These are phyloP conservation scores for Hirtodrosophila duncani DNA, from an alignment of 2,888 invertebrate genomes.

Conservation along the genomic window DNA sequence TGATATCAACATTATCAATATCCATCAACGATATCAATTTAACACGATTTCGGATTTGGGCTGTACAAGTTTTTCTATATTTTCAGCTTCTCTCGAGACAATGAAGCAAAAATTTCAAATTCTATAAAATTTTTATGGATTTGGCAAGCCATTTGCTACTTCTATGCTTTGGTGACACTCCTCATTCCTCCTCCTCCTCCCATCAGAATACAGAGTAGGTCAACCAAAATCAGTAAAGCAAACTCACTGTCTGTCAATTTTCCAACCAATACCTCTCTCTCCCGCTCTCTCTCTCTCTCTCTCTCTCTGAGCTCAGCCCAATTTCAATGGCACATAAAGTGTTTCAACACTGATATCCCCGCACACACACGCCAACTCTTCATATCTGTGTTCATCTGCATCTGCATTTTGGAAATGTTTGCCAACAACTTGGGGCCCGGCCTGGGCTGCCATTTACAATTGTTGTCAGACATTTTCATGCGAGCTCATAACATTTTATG, in stretches of 20 bases:
- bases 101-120: too few species aligned
- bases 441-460: slow-evolving; percentile 46
- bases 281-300: too few species aligned
- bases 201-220: slow-evolving; percentile 5
- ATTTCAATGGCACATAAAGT: neutral
- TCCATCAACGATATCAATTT: neutral
- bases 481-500: slow-evolving; percentile 72
- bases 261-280: slow-evolving; percentile 1
- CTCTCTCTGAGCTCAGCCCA: too few species aligned
- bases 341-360: too few species aligned
- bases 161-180: too few species aligned
- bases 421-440: slow-evolving; percentile 36
- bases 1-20: too few species aligned
- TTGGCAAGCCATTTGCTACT: slow-evolving; percentile 1
- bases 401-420: too few species aligned
- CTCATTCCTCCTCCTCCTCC: neutral
- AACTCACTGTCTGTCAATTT: slow-evolving; percentile 4
- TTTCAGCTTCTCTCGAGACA: too few species aligned
- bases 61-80: too few species aligned
- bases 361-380: too few species aligned
- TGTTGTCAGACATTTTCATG: slow-evolving; percentile 71
- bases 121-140: too few species aligned
- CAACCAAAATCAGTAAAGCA: slow-evolving; percentile 1
- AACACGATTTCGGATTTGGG: neutral
- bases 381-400: too few species aligned